These are phyloP conservation scores for Lethocerus indicus DNA, from an alignment of 1,140 invertebrate species.

Conservation along the genomic window DNA sequence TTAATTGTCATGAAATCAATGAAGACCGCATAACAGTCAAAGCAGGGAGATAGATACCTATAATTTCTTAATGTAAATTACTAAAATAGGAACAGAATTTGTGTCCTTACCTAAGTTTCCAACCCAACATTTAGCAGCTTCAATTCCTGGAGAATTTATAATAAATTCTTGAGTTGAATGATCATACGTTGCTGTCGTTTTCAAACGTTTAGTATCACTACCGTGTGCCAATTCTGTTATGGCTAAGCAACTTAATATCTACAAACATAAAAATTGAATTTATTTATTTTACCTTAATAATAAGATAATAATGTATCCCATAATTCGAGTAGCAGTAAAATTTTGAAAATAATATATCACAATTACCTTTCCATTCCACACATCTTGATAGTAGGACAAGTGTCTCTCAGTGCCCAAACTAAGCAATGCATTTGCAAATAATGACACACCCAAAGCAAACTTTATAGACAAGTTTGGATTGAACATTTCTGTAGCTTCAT, in stretches of 20 bases:
- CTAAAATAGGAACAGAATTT: background rate
- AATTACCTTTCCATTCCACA: constrained; percentile 45
- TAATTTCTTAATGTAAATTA: background rate
- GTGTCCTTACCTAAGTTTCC: constrained; percentile 57
- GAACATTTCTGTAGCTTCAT: constrained; percentile 45
- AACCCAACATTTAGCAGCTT: constrained; percentile 88
- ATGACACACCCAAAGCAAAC: constrained; percentile 40
- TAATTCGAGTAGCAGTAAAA: background rate
- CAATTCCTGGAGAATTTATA: constrained; percentile 78
- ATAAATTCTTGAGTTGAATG: constrained; percentile 60
- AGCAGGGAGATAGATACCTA: too few relatives aligned
- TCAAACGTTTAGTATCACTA: constrained; percentile 76
- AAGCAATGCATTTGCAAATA: constrained; percentile 48
- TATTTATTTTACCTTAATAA: background rate
- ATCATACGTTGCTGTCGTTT: constrained; percentile 81
- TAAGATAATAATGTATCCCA: background rate
- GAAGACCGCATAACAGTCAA: too few relatives aligned
- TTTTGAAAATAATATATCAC: background rate
- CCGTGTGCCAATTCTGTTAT: constrained; percentile 88
- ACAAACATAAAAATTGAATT: background rate
- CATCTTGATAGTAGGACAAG: constrained; percentile 45
- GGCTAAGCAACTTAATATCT: constrained; percentile 50
- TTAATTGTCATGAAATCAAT: too few relatives aligned
- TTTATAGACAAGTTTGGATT: constrained; percentile 50
- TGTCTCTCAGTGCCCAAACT: constrained; percentile 64